Evolutionary conservation across 2,797 vertebrate species (phyloP).

Genomic region (Gila robusta): DNA sequence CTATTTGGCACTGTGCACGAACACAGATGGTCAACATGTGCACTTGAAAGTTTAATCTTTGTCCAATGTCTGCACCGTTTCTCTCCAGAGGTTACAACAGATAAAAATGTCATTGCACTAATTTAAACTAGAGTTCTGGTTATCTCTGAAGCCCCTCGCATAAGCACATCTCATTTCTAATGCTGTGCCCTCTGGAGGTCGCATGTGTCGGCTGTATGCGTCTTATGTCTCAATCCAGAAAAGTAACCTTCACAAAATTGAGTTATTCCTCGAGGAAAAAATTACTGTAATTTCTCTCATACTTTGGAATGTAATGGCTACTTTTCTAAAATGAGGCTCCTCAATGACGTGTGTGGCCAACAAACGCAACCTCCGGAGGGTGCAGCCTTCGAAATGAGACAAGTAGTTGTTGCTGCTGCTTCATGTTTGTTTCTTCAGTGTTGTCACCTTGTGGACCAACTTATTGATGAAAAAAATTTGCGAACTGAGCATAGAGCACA

Average conservation of each 20-base stretch:
- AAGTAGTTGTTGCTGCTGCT: neutral
- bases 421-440: neutral
- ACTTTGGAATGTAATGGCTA: neutral
- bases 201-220: neutral
- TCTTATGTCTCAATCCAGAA: neutral
- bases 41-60: neutral
- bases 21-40: too few relatives aligned
- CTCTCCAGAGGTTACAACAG: neutral
- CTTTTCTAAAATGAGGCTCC: neutral
- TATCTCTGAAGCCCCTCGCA: neutral
- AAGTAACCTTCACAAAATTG: neutral
- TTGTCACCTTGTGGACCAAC: neutral
- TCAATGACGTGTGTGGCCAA: neutral
- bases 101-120: neutral
- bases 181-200: neutral
- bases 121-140: neutral
- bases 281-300: neutral
- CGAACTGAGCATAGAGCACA: too few relatives aligned
- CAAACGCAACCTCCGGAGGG: neutral
- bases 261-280: neutral
- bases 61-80: neutral
- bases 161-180: neutral
- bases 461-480: neutral
- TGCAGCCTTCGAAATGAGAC: neutral
- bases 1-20: neutral